Percentiles rank a stretch among this genome's conserved stretches.
These are phyloP conservation scores for Drosophila rellima DNA, from an alignment of 2,888 invertebrate species.

Conservation along the genomic window DNA sequence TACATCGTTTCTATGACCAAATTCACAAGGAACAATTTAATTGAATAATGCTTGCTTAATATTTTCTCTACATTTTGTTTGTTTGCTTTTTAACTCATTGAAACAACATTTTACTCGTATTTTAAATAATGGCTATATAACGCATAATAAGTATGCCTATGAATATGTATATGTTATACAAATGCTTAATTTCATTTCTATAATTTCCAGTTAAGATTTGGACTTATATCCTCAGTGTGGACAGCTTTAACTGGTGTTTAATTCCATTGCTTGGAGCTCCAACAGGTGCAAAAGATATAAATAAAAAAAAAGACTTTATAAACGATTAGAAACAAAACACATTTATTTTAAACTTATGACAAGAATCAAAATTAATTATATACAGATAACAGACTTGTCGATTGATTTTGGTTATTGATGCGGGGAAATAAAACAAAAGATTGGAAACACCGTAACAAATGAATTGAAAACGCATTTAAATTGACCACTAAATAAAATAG, in stretches of 20 bases:
- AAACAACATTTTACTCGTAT: constrained; percentile 24
- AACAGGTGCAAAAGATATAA: constrained; percentile 21
- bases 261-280: constrained; percentile 9
- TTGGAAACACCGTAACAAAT: constrained; percentile 23
- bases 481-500: constrained; percentile 17
- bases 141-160: constrained; percentile 20
- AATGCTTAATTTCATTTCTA: constrained; percentile 20
- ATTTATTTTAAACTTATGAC: constrained; percentile 46
- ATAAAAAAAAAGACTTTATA: constrained; percentile 12
- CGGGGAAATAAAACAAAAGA: constrained; percentile 4
- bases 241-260: constrained; percentile 24
- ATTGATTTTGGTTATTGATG: constrained; percentile 21
- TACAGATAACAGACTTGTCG: constrained; percentile 41
- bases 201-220: constrained; percentile 8
- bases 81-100: constrained; percentile 24
- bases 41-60: constrained; percentile 41
- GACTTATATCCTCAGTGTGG: constrained; percentile 11
- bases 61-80: constrained; percentile 15
- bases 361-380: constrained; percentile 40
- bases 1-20: constrained; percentile 29
- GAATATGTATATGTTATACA: constrained; percentile 23
- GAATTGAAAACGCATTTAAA: constrained; percentile 23
- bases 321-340: constrained; percentile 38
- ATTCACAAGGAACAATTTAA: constrained; percentile 45
- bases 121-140: constrained; percentile 33